Percentiles rank a stretch among this genome's conserved stretches.
Evolutionary conservation across 2,797 vertebrate species (phyloP).

Genomic region (Acanthiza pusilla): DNA sequence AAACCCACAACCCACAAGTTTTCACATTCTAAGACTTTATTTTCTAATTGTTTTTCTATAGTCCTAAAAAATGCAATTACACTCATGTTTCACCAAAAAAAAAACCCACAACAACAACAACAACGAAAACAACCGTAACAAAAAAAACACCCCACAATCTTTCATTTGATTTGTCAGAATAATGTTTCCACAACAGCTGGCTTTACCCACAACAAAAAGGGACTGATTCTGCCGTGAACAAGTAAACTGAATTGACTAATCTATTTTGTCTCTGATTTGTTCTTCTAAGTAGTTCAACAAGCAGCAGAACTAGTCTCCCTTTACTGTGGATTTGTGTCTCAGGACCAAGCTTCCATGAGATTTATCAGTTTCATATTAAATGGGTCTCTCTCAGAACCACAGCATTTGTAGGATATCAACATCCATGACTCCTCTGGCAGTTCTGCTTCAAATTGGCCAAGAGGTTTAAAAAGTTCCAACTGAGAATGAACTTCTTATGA

Average conservation of each 20-base stretch:
- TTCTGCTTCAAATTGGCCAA: background rate
- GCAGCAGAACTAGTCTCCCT: background rate
- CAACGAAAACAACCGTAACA: background rate
- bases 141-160: too few relatives aligned
- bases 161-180: background rate
- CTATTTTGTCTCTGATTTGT: background rate
- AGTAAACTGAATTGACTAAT: background rate
- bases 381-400: background rate
- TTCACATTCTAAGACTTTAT: background rate
- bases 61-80: background rate
- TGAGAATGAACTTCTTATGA: background rate
- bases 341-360: background rate
- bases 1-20: fast-evolving
- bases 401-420: background rate
- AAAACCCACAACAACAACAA: background rate
- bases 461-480: background rate
- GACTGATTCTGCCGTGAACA: background rate
- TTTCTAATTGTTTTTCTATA: background rate
- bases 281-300: background rate
- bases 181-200: background rate
- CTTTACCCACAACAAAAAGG: background rate
- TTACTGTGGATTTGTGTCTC: background rate
- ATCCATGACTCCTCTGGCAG: background rate
- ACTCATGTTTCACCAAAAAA: background rate
- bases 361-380: background rate